phyloP scores from a whole-genome alignment of 2,888 invertebrate genomes.

The Tineola bisselliella region DNA sequence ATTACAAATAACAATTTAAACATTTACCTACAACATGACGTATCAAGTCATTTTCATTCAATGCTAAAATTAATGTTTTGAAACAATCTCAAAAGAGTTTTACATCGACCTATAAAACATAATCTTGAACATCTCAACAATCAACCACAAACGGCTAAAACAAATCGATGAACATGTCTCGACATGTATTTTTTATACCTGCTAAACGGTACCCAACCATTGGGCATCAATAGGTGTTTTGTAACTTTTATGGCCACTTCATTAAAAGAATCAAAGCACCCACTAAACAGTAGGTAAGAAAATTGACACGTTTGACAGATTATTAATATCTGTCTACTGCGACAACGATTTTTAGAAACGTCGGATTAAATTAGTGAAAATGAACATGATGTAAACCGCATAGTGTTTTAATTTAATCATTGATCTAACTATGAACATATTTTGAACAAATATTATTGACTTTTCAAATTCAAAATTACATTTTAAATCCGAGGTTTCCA shows the following conservation, averaged over 20 bases:
- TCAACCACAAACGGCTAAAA: constrained; percentile 19
- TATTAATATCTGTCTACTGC: not conserved
- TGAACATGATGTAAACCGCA: too few species aligned
- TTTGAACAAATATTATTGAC: too few species aligned
- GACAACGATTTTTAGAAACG: too few species aligned
- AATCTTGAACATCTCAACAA: not conserved
- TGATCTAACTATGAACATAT: too few species aligned
- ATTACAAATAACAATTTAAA: not conserved
- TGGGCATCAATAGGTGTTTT: constrained; percentile 52
- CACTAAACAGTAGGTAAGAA: constrained; percentile 28
- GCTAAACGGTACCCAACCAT: constrained; percentile 26
- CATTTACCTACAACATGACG: not conserved
- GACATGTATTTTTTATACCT: constrained; percentile 48
- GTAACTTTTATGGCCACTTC: constrained; percentile 57
- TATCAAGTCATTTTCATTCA: not conserved
- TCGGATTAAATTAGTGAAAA: too few species aligned
- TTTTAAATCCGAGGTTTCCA: too few species aligned
- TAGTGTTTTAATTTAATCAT: too few species aligned
- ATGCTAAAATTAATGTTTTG: not conserved
- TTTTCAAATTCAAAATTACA: too few species aligned
- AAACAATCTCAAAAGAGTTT: constrained; percentile 17
- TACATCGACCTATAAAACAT: not conserved
- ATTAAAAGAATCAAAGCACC: constrained; percentile 39
- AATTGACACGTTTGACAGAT: constrained; percentile 44
- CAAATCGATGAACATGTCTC: constrained; percentile 59